phyloP scores from a whole-genome alignment of 2,888 invertebrate genomes.

The Thymelicus lineola region DNA sequence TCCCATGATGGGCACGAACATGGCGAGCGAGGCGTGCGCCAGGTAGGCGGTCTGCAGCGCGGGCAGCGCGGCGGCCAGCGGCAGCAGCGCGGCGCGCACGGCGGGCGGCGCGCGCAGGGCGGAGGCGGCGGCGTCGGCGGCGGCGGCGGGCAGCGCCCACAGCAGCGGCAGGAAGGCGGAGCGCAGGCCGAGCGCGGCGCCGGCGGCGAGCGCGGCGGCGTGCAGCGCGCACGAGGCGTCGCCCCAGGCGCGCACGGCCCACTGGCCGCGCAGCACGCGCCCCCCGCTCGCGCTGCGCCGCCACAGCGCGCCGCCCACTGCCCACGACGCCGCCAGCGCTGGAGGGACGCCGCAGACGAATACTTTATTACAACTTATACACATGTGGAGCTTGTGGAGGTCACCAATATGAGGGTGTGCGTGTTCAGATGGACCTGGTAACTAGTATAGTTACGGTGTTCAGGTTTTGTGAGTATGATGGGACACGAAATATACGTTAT shows the following conservation, averaged over 20 bases:
- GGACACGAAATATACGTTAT: too few species aligned
- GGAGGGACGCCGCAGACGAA: background rate
- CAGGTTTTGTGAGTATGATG: too few species aligned
- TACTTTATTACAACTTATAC: background rate
- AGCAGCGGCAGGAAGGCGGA: constrained; percentile 88
- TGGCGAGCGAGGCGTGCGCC: constrained; percentile 87
- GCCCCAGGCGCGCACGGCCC: constrained; percentile 76
- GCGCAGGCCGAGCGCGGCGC: constrained; percentile 84
- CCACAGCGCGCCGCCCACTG: constrained; percentile 47
- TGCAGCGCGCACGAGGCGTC: constrained; percentile 74
- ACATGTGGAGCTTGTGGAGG: too few species aligned
- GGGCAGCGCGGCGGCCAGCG: constrained; percentile 77
- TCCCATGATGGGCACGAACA: constrained; percentile 93
- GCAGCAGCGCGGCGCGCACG: constrained; percentile 83
- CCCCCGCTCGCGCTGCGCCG: constrained; percentile 67
- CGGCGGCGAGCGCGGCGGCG: constrained; percentile 80
- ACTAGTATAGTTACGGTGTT: too few species aligned
- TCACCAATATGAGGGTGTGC: too few species aligned
- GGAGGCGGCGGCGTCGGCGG: constrained; percentile 57
- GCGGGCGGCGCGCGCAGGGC: constrained; percentile 69
- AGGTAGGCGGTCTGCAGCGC: constrained; percentile 89
- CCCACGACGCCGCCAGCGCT: constrained; percentile 35
- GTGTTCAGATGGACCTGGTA: too few species aligned
- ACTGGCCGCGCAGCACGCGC: constrained; percentile 44
- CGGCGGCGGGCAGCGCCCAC: constrained; percentile 85